Percentiles rank a stretch among this genome's conserved stretches.
Conservation (phyloP, 2,113 vertebrate genomes). For the Anseranas semipalmata region DNA sequence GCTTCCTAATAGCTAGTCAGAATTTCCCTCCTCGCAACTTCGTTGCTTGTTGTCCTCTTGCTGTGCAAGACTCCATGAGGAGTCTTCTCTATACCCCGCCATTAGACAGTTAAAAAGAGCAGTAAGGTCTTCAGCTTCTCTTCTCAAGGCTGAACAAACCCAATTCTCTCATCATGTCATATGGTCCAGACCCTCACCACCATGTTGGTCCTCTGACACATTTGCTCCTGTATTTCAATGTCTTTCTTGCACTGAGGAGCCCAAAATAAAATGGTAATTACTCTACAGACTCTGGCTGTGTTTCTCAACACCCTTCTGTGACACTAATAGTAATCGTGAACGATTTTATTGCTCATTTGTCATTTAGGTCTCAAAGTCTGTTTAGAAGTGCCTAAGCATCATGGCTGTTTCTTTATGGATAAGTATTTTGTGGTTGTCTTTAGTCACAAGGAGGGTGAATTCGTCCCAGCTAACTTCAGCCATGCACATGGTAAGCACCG, state of each 20-base stretch:
- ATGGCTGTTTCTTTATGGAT: neutral
- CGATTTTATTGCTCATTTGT: neutral
- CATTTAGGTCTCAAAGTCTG: neutral
- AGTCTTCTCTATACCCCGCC: neutral
- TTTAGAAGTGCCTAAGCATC: neutral
- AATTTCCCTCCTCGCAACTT: rapidly evolving
- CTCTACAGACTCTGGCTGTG: neutral
- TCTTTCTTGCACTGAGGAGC: neutral
- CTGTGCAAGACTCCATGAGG: neutral
- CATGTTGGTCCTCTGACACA: neutral
- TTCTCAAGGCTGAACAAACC: neutral
- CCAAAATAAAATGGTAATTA: neutral
- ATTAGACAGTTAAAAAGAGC: neutral
- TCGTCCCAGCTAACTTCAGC: neutral
- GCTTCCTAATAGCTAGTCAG: neutral
- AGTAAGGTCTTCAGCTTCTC: neutral
- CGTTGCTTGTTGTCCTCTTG: neutral
- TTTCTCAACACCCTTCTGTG: neutral
- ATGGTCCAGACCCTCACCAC: neutral
- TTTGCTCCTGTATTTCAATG: neutral
- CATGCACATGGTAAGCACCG: neutral
- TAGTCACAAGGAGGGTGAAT: neutral
- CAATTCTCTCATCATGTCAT: neutral
- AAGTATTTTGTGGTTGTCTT: neutral
- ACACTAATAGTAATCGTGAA: neutral